Percentiles rank a stretch among this genome's conserved stretches.
Conservation (phyloP, 2,113 vertebrate genomes). For the Malaclemys terrapin region DNA sequence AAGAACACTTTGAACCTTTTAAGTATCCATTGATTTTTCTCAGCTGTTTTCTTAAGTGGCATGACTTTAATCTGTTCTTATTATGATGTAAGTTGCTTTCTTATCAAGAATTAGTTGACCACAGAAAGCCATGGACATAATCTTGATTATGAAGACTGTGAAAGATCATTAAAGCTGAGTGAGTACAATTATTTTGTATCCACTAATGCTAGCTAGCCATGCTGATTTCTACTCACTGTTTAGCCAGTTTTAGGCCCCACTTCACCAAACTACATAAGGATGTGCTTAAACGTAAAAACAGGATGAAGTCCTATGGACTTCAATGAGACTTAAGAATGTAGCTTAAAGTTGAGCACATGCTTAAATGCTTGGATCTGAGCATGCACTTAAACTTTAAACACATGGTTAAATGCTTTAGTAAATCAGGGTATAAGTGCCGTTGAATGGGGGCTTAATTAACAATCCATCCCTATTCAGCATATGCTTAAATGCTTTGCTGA, state of each 20-base stretch:
- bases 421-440: not conserved
- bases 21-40: not conserved
- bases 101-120: constrained; percentile 12
- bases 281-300: not conserved
- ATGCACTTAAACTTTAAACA: not conserved
- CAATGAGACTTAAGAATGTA: not conserved
- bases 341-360: not conserved
- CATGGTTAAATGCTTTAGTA: not conserved
- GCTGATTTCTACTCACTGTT: not conserved
- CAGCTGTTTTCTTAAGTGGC: not conserved
- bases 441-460: not conserved
- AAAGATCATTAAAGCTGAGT: not conserved
- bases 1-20: not conserved
- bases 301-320: not conserved
- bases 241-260: not conserved
- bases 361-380: not conserved
- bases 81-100: not conserved
- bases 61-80: constrained; percentile 26
- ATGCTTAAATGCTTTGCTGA: not conserved
- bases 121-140: not conserved
- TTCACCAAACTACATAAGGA: not conserved
- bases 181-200: not conserved
- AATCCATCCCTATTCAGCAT: not conserved
- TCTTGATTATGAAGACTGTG: accelerated
- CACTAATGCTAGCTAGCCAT: not conserved